A percentile compares a stretch with the other conserved stretches of the same genome.
Conservation (phyloP, 2,113 vertebrate species). For the Grus americana region DNA sequence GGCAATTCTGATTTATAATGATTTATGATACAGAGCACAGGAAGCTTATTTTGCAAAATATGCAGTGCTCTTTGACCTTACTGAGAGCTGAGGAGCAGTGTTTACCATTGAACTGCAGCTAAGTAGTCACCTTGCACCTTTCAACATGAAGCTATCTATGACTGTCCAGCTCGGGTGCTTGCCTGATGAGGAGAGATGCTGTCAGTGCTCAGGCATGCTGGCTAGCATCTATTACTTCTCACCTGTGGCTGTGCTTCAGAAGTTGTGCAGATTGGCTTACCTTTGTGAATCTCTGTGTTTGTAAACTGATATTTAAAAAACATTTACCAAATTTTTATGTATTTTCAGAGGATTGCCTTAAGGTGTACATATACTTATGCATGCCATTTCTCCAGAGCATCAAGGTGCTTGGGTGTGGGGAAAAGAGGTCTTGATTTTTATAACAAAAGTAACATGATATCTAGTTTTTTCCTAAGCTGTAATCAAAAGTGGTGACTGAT, state of each 20-base stretch:
- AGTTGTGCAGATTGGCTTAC: not conserved
- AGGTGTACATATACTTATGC: not conserved
- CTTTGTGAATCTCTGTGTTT: not conserved
- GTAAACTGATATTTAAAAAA: not conserved
- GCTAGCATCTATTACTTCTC: not conserved
- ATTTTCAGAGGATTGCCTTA: not conserved
- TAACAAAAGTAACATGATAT: not conserved
- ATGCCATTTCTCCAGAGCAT: not conserved
- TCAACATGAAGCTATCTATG: rapidly evolving
- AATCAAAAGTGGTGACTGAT: not conserved
- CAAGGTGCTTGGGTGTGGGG: not conserved
- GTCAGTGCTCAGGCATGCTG: not conserved
- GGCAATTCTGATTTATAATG: not conserved
- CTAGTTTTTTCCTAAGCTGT: not conserved
- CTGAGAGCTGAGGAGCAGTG: not conserved
- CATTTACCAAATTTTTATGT: not conserved
- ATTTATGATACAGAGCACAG: not conserved
- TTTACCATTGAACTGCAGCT: not conserved
- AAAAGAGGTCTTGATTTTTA: not conserved
- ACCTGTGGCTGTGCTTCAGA: not conserved
- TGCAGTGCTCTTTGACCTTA: not conserved
- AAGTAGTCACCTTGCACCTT: not conserved
- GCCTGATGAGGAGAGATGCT: not conserved
- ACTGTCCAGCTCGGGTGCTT: not conserved
- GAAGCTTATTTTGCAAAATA: not conserved